A percentile compares a stretch with the other conserved stretches of the same genome.
phyloP scores from a whole-genome alignment of 2,113 vertebrate species.

The Dicrurus megarhynchus region DNA sequence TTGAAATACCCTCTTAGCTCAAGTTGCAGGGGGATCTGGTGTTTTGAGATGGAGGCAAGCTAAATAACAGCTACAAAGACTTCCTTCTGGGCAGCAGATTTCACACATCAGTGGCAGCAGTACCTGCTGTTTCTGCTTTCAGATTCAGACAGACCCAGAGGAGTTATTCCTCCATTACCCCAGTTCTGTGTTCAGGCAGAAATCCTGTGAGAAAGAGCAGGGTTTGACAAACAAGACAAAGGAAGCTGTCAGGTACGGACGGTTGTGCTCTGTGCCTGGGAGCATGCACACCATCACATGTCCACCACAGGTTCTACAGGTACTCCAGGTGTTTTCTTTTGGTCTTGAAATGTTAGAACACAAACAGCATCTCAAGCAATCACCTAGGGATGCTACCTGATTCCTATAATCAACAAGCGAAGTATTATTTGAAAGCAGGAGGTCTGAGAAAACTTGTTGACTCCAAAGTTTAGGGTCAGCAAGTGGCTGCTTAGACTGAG shows the following conservation, averaged over 20 bases:
- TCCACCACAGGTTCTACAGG: background rate
- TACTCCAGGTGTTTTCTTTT: background rate
- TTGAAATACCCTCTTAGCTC: background rate
- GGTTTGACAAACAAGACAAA: background rate
- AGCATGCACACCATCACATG: background rate
- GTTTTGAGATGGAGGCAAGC: background rate
- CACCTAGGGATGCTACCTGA: background rate
- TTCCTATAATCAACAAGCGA: background rate
- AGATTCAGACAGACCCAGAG: background rate
- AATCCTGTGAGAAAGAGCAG: background rate
- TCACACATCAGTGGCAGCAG: background rate
- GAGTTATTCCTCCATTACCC: background rate
- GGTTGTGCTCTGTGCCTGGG: background rate
- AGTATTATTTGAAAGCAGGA: background rate
- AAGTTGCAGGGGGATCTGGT: background rate
- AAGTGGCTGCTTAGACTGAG: background rate
- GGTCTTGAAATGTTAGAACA: background rate
- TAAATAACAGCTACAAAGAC: background rate
- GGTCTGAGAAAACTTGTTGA: background rate
- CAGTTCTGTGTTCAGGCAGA: background rate
- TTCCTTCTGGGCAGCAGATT: background rate
- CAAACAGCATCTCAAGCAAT: background rate
- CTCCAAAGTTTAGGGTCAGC: background rate
- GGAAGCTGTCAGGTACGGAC: rapidly evolving
- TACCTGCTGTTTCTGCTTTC: conserved; percentile 11